phyloP scores from a whole-genome alignment of 1,140 invertebrate species.

The Drosophila pruinosa region DNA sequence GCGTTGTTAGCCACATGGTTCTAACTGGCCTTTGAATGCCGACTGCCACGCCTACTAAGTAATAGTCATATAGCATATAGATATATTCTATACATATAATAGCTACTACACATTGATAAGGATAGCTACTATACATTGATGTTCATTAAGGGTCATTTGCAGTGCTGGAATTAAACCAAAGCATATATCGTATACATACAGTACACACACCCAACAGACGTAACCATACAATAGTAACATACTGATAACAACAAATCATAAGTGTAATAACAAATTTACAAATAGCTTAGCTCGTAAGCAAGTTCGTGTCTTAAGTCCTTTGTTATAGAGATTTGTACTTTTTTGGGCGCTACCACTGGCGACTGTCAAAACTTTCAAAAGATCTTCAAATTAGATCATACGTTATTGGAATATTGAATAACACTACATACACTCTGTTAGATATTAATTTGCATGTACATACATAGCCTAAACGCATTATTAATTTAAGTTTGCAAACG shows the following conservation, averaged over 20 bases:
- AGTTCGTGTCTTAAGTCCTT: constrained; percentile 82
- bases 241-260: constrained; percentile 18
- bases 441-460: constrained; percentile 69
- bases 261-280: not conserved
- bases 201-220: constrained; percentile 1
- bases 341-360: constrained; percentile 55
- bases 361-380: constrained; percentile 72
- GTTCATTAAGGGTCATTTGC: constrained; percentile 44
- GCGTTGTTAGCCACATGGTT: constrained; percentile 59
- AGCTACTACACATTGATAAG: no score
- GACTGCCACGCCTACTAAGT: constrained; percentile 51
- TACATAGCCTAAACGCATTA: constrained; percentile 56
- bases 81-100: not conserved
- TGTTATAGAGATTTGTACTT: constrained; percentile 76
- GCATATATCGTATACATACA: constrained; percentile 51
- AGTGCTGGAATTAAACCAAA: constrained; percentile 83
- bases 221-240: constrained; percentile 14
- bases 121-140: no score
- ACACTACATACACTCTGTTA: constrained; percentile 39
- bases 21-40: constrained; percentile 69
- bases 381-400: constrained; percentile 76
- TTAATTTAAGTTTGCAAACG: constrained; percentile 28
- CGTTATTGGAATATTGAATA: constrained; percentile 26
- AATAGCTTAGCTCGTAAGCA: constrained; percentile 24
- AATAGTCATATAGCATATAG: constrained; percentile 56